These are phyloP conservation scores for Rhingia campestris DNA, from an alignment of 2,888 invertebrate species.

Conservation along the genomic window DNA sequence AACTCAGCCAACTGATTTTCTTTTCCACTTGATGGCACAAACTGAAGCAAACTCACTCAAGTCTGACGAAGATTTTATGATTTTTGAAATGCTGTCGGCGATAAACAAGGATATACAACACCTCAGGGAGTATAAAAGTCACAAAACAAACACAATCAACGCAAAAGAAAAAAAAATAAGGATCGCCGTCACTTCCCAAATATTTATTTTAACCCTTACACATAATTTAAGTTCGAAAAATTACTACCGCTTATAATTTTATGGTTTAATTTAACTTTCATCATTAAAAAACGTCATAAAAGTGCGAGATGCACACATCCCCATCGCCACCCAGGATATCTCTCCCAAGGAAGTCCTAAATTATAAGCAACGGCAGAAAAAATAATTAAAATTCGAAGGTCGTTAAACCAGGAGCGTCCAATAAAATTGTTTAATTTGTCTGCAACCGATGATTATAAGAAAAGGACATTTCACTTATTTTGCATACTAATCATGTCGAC, in stretches of 20 bases:
- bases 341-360: slow-evolving; percentile 25
- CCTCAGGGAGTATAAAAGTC: slow-evolving; percentile 58
- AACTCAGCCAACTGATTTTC: slow-evolving; percentile 15
- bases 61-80: slow-evolving; percentile 47
- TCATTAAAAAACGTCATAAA: slow-evolving; percentile 72
- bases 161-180: slow-evolving; percentile 10
- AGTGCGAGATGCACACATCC: slow-evolving; percentile 44
- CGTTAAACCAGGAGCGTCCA: slow-evolving; percentile 62
- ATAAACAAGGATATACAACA: slow-evolving; percentile 59
- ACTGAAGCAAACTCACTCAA: slow-evolving; percentile 20
- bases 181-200: slow-evolving; percentile 48
- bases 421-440: slow-evolving; percentile 74
- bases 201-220: slow-evolving; percentile 74
- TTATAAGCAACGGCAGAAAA: slow-evolving; percentile 14
- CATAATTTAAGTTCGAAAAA: slow-evolving; percentile 73
- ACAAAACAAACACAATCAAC: slow-evolving; percentile 4
- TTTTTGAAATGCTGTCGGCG: slow-evolving; percentile 19
- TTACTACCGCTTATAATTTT: slow-evolving; percentile 74
- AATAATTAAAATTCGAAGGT: slow-evolving; percentile 66
- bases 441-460: slow-evolving; percentile 49
- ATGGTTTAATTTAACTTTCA: slow-evolving; percentile 73
- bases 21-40: slow-evolving; percentile 24
- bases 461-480: slow-evolving; percentile 38
- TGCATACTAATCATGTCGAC: slow-evolving; percentile 62
- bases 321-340: neutral